These are phyloP conservation scores for Phaetusa simplex DNA, from an alignment of 2,113 vertebrate genomes.

Conservation along the genomic window DNA sequence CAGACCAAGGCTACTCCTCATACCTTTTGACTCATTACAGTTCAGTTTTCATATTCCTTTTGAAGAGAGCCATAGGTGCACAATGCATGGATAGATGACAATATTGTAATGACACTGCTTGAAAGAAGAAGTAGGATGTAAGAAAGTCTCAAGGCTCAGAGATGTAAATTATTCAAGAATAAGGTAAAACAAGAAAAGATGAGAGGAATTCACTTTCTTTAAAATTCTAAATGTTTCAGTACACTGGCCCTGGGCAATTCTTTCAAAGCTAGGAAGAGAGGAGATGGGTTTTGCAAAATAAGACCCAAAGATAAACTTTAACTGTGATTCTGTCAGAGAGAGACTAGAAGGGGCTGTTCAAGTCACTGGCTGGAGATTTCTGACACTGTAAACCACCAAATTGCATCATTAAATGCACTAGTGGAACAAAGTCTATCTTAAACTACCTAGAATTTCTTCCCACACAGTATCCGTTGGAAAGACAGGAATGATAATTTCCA, in stretches of 20 bases:
- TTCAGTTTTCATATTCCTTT: conserved; percentile 24
- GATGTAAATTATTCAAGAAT: conserved; percentile 59
- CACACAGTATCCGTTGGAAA: rapidly evolving
- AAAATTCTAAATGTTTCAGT: conserved; percentile 32
- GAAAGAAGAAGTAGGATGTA: conserved; percentile 14
- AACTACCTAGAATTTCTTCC: neutral
- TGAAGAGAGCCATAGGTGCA: neutral
- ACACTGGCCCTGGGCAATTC: neutral
- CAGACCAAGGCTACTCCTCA: neutral
- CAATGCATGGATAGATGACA: neutral
- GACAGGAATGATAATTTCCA: neutral
- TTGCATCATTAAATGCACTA: neutral
- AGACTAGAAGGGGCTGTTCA: neutral
- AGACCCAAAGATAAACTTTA: conserved; percentile 3
- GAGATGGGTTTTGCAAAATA: conserved; percentile 18
- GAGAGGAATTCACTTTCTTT: conserved; percentile 31
- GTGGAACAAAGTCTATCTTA: neutral
- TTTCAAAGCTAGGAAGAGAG: conserved; percentile 8
- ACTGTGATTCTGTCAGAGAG: neutral
- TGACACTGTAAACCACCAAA: neutral
- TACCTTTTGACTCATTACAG: neutral
- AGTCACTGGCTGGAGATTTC: neutral
- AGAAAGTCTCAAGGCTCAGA: neutral
- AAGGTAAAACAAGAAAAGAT: conserved; percentile 54
- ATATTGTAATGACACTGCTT: conserved; percentile 25